Evolutionary conservation across 2,797 vertebrate genomes (phyloP).

Genomic region (Botia kubotai): DNA sequence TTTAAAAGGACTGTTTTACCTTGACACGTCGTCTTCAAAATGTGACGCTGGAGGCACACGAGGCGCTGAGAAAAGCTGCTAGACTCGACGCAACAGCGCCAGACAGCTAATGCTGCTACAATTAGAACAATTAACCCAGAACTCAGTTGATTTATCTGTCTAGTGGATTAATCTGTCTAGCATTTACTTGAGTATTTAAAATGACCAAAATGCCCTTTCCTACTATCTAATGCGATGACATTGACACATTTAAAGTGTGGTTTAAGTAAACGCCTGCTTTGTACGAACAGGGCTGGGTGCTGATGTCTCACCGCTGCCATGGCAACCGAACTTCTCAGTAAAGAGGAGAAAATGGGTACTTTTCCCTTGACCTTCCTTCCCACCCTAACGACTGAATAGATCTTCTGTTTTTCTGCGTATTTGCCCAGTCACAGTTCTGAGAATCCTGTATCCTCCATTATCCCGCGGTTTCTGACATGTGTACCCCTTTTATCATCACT

Average conservation of each 20-base stretch:
- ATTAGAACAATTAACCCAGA: too few relatives aligned
- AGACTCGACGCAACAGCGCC: neutral
- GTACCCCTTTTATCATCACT: neutral
- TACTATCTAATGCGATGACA: neutral
- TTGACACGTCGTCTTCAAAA: too few relatives aligned
- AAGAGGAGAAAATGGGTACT: conserved; percentile 2
- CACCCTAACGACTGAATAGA: conserved; percentile 18
- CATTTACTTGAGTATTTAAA: conserved; percentile 5
- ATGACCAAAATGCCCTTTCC: neutral
- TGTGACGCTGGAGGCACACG: too few relatives aligned
- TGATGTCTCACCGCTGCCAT: conserved; percentile 4
- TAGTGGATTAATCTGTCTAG: neutral
- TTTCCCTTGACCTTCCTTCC: conserved; percentile 6
- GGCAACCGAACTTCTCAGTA: conserved; percentile 16
- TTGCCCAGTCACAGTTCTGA: conserved; percentile 6
- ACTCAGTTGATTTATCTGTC: neutral
- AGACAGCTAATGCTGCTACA: neutral
- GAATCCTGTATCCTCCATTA: conserved; percentile 13
- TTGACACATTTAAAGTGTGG: neutral
- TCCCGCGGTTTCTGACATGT: neutral
- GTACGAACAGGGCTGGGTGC: neutral
- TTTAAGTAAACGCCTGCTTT: neutral
- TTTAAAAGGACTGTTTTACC: too few relatives aligned
- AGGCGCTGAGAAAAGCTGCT: neutral
- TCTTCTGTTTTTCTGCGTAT: neutral